Base-by-base conservation (phyloP, 2,113 vertebrate species). In the Etia nguti region DNA sequence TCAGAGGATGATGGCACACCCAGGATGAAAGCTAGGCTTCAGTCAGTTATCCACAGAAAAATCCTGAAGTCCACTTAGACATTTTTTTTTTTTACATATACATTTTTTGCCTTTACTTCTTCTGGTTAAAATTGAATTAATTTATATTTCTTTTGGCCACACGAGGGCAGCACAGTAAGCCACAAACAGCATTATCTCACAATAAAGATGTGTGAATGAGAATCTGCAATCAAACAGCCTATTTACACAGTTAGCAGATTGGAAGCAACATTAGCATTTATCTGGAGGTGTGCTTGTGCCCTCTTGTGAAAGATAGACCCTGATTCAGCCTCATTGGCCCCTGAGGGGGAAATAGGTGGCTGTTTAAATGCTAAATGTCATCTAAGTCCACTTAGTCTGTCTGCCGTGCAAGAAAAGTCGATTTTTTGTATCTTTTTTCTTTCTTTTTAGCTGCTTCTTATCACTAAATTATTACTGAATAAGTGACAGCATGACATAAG, bases 101-200 rank as follows among this genome's bases (percentile, higher is more conserved):
- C 1, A 13, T 29, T 0, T 43, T 52, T 41, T 38, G 1, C 24
- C 52, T 31, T 24, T n/a, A 2, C 10, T 6, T 41, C 36, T 57
- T 18, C 26, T 6, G 5, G 52, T 77, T 43, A 20, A 46, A 82
- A 6, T 4, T 16, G 10, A 31, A 34, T 68, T 13, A 0, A 18
- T 70, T 10, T 1, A 20, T 70, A 16, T 12, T 12, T 73, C 20
- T 26, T 50, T 6, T 50, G 54, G 57, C 52, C 50, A 86, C 84
- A 59, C 4, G 73, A 16, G 68, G 85, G 70, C 59, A 86, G 81
- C 54, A 80, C 18, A 86, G 38, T 56, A 20, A 18, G 11, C n/a
- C 15, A 24, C 22, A 62, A 36, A 57, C 15, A 22, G 56, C 52
- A 41, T 18, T 20, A 11, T 43, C 54, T 20, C 36, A 34, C 18